Base-by-base conservation (phyloP, 2,888 invertebrate genomes). In the Pyrrhia umbra region DNA sequence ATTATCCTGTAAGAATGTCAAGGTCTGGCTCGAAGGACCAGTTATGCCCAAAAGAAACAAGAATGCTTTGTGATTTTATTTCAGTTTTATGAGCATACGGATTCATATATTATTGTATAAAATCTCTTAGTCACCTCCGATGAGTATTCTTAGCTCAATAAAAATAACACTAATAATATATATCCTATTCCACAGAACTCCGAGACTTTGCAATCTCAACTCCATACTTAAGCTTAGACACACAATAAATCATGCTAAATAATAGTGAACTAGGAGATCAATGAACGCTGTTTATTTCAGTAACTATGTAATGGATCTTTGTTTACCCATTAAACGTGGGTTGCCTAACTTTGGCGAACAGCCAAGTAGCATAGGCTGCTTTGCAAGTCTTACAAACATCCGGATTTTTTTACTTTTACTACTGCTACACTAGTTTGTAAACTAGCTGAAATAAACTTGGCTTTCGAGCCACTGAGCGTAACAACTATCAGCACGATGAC, bases 221-320 rank as follows among this genome's bases (percentile, higher is more conserved):
- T 43, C 43, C 13, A 57, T 46, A 37, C 40, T 34, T 62, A 72
- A 63, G 20, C 18, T 25, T 42, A 57, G 54, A 52, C 49, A 45
- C 15, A n/a, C 57, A 62, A 66, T 70, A 65, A 71, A 68, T 71
- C 65, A 70, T 66, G 50, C 61, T 46, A 76, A 76, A 80, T 73
- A 70, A 67, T 67, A 71, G 65, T 72, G 66, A 68, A 25, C 66
- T 57, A 68, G 59, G 56, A 81, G 88, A 86, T 85, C 87, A 86
- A 81, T 83, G 88, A 84, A 85, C 89, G 79, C 65, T 65, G 80
- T 83, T 79, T 88, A 88, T 88, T 89, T 88, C 80, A 80, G 87
- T 85, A 81, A 81, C 85, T 85, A 82, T 81, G 83, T 83, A 82
- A 85, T 85, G 81, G 75, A 84, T 81, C 82, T 83, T 85, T 87